Evolutionary conservation across 2,888 invertebrate species (phyloP).

Genomic region (Ormyrus nitidulus): DNA sequence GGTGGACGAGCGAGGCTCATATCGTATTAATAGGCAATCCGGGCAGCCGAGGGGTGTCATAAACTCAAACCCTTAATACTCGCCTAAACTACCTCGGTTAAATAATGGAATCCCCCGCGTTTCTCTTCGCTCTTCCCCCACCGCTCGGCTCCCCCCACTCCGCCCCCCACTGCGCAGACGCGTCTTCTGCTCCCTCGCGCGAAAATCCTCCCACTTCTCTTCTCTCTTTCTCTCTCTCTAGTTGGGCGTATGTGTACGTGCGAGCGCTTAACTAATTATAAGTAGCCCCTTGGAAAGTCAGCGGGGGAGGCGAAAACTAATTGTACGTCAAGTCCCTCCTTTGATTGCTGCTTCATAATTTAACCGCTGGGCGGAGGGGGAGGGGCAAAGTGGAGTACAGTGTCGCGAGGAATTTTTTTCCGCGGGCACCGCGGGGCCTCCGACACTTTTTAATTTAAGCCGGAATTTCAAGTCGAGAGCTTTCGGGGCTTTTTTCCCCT

Average conservation of each 20-base stretch:
- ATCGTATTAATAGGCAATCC: constrained; percentile 76
- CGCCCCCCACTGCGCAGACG: constrained; percentile 55
- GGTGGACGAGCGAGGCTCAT: constrained; percentile 71
- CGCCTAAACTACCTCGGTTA: constrained; percentile 75
- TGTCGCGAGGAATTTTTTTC: not conserved
- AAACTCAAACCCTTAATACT: constrained; percentile 76
- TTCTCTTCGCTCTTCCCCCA: constrained; percentile 61
- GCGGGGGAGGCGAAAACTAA: constrained; percentile 41
- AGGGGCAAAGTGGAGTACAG: too few relatives aligned
- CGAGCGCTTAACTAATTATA: constrained; percentile 62
- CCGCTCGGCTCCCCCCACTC: constrained; percentile 58
- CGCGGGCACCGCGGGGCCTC: not conserved
- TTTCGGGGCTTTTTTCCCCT: not conserved
- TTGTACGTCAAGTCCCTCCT: constrained; percentile 43
- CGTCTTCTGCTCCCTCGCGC: constrained; percentile 47
- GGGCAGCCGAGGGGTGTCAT: constrained; percentile 75
- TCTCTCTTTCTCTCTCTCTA: not conserved
- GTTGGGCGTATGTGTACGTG: constrained; percentile 27
- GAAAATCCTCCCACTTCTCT: constrained; percentile 19
- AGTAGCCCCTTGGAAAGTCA: constrained; percentile 53
- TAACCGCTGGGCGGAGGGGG: constrained; percentile 3
- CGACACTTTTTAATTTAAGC: constrained; percentile 1
- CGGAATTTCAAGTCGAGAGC: not conserved
- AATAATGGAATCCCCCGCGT: constrained; percentile 74
- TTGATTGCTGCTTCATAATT: constrained; percentile 56